Conservation (phyloP, 2,113 vertebrate species). For the Aythya baeri region DNA sequence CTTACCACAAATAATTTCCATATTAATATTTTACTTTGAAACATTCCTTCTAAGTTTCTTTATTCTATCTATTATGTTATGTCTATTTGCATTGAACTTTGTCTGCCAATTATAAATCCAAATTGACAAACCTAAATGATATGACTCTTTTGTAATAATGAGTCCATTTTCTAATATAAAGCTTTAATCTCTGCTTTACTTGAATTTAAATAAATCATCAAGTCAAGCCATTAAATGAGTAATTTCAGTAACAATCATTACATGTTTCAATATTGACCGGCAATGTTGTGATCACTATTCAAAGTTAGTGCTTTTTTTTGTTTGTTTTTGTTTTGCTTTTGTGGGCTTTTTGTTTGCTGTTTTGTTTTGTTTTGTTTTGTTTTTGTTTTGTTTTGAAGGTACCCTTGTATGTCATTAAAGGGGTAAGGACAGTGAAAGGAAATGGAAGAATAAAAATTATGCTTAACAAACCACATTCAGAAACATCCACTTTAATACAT, state of each 20-base stretch:
- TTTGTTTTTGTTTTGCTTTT: no score
- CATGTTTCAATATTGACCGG: slow-evolving; percentile 11
- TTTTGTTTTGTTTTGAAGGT: not conserved
- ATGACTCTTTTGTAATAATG: slow-evolving; percentile 21
- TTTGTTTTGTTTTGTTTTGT: no score
- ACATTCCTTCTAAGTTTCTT: not conserved
- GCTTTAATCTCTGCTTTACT: slow-evolving; percentile 35
- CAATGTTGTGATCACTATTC: not conserved
- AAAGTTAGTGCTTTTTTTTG: not conserved
- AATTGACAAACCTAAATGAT: slow-evolving; percentile 50
- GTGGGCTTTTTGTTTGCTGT: no score
- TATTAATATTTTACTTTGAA: slow-evolving; percentile 35
- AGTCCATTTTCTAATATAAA: slow-evolving; percentile 23
- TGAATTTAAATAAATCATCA: slow-evolving; percentile 42
- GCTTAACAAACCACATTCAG: not conserved
- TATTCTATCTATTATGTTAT: slow-evolving; percentile 19
- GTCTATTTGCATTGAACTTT: slow-evolving; percentile 48
- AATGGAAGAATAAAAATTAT: not conserved
- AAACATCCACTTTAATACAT: not conserved
- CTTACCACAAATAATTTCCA: not conserved
- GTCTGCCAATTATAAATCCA: slow-evolving; percentile 39
- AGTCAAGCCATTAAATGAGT: slow-evolving; percentile 13
- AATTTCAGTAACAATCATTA: not conserved
- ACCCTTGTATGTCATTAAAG: not conserved
- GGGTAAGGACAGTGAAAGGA: not conserved